Evolutionary conservation across 2,888 invertebrate genomes (phyloP), one percentile per base, ranked within the genome.

Genomic region (Baccha elongata): DNA sequence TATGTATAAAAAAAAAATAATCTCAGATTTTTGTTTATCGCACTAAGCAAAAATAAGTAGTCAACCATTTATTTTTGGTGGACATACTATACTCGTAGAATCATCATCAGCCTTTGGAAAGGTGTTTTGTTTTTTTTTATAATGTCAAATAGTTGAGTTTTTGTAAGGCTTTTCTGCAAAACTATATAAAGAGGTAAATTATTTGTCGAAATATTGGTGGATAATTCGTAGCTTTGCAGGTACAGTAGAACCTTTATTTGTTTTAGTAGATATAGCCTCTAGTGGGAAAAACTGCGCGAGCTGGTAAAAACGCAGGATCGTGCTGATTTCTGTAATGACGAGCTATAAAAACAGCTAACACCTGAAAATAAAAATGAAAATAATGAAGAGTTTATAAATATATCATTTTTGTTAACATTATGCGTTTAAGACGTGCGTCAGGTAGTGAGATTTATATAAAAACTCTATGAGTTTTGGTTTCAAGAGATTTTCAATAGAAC

Each of bases 271-370:
- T 87, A 86, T 91, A 91, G 84, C 91, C 89, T 17, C 69, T 84
- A 73, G 88, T 87, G 79, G 95, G 94, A 90, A 95, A 95, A 87
- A 95, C 92, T 87, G 95, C 95, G 87, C 94, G 94, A 69, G 95
- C 93, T 88, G 94, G 93, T 91, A 94, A 93, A 90, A 94, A 94
- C 88, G 92, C 92, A 75, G 95, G 95, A 91, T 96, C 94, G 73
- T 94, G 93, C 90, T 94, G 95, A 91, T 96, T 96, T 89, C 96
- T 94, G 91, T 95, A 96, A 87, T 93, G 94, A 89, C 94, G 94
- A 85, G 96, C 95, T 90, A 96, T 92, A 91, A 96, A 94, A 86
- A 96, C 94, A 88, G 96, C 96, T 89, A 96, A 93, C 88, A 97
- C 93, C 96, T 97, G 93, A 44, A 93, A 92, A 21, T n/a, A 29